phyloP scores from a whole-genome alignment of 1,140 invertebrate genomes.

The Tetraneura akinire region DNA sequence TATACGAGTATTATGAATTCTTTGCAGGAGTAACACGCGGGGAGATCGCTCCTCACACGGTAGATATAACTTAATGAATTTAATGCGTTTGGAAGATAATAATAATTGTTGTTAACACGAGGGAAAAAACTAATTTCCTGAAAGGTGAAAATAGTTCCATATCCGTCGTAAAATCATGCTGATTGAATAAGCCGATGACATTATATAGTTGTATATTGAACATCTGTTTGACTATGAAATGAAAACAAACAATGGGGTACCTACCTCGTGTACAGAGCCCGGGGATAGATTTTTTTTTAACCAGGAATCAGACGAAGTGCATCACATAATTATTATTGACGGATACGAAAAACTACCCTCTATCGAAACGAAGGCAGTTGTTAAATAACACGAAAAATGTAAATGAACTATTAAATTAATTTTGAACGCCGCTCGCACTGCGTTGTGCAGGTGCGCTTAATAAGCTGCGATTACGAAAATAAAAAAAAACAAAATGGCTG shows the following conservation, averaged over 20 bases:
- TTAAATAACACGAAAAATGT: not conserved
- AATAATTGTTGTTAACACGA: not conserved
- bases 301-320: not conserved
- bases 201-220: not conserved
- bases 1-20: no score
- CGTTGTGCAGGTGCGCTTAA: conserved; percentile 25
- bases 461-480: not conserved
- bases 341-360: conserved; percentile 13
- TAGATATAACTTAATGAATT: no score
- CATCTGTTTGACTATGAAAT: not conserved
- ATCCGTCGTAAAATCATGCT: not conserved
- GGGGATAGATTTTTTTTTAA: conserved; percentile 5
- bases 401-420: not conserved
- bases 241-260: not conserved
- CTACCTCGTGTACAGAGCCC: not conserved
- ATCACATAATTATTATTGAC: conserved; percentile 23
- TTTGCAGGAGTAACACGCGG: no score
- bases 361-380: not conserved
- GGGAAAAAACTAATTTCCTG: not conserved
- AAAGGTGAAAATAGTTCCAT: not conserved
- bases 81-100: not conserved
- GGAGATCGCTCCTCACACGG: no score
- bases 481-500: conserved; percentile 7
- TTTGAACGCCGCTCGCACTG: not conserved
- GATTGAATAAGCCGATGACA: not conserved